Conservation (phyloP, 1,140 invertebrate genomes). For the Zaprionus ghesquierei region DNA sequence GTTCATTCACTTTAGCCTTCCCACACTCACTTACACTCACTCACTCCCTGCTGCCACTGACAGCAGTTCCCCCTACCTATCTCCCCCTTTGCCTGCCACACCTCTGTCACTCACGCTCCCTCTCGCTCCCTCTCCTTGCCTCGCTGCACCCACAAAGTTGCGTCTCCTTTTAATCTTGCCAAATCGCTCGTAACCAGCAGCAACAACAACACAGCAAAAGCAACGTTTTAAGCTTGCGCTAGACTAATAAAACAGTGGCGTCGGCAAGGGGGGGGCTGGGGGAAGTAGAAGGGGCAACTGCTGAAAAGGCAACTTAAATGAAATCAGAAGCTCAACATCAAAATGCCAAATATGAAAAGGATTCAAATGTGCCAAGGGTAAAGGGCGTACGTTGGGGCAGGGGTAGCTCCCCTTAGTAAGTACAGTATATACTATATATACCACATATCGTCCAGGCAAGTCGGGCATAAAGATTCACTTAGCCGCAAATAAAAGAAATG, state of each 20-base stretch:
- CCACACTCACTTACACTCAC: background rate
- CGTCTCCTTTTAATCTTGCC: too few species aligned
- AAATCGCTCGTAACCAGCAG: background rate
- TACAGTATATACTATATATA: background rate
- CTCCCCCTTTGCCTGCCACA: too few species aligned
- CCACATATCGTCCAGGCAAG: conserved; percentile 32
- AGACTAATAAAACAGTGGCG: too few species aligned
- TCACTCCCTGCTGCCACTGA: too few species aligned
- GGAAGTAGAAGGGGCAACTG: background rate
- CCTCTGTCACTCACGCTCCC: background rate
- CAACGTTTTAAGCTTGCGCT: background rate
- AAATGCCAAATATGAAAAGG: conserved; percentile 63
- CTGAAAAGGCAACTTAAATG: conserved; percentile 49
- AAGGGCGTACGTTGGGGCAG: background rate
- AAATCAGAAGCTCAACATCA: conserved; percentile 53
- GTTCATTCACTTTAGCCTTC: conserved; percentile 25
- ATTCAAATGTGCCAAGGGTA: background rate
- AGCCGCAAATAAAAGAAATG: conserved; percentile 59
- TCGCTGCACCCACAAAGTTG: background rate
- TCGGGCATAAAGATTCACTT: conserved; percentile 74
- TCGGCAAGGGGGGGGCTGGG: background rate
- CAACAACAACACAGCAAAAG: background rate
- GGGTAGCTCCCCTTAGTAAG: background rate
- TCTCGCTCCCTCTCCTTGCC: background rate
- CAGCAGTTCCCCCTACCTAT: too few species aligned